Percentiles rank a stretch among this genome's conserved stretches.
Conservation (phyloP, 1,140 invertebrate genomes). For the Pseudoatta argentina region DNA sequence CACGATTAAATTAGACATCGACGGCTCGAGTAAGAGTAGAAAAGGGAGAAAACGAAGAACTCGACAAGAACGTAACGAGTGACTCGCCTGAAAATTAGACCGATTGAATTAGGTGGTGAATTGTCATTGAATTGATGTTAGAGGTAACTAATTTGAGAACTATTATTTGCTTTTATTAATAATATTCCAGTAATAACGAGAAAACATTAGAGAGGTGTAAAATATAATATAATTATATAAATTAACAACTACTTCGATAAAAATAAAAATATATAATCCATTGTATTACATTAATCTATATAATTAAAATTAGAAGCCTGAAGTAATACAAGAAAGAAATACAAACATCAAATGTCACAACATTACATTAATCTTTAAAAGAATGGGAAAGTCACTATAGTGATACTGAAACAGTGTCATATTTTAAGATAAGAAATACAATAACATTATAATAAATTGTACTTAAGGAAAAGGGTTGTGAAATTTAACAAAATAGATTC, state of each 20-base stretch:
- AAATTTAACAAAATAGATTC: too few species aligned
- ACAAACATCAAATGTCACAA: background rate
- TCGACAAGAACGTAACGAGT: slow-evolving; percentile 39
- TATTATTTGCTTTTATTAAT: background rate
- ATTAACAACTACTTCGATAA: background rate
- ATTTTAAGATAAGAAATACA: too few species aligned
- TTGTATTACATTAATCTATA: background rate
- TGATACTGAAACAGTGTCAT: too few species aligned
- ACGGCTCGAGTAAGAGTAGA: slow-evolving; percentile 29
- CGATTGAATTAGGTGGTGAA: slow-evolving; percentile 44
- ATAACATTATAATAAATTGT: too few species aligned
- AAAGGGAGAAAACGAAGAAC: slow-evolving; percentile 55
- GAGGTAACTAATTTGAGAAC: slow-evolving; percentile 25
- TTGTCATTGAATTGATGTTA: slow-evolving; percentile 41
- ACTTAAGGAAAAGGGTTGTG: too few species aligned
- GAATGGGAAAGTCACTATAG: too few species aligned
- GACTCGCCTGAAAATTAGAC: slow-evolving; percentile 47
- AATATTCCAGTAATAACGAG: background rate
- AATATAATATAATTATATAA: slow-evolving; percentile 15
- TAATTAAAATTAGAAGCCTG: background rate
- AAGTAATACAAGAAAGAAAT: background rate
- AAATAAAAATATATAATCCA: background rate
- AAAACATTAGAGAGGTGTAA: background rate
- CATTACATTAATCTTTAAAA: background rate
- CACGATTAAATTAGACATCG: slow-evolving; percentile 76